Evolutionary conservation across 1,140 invertebrate genomes (phyloP).

Genomic region (Heterodera schachtii): DNA sequence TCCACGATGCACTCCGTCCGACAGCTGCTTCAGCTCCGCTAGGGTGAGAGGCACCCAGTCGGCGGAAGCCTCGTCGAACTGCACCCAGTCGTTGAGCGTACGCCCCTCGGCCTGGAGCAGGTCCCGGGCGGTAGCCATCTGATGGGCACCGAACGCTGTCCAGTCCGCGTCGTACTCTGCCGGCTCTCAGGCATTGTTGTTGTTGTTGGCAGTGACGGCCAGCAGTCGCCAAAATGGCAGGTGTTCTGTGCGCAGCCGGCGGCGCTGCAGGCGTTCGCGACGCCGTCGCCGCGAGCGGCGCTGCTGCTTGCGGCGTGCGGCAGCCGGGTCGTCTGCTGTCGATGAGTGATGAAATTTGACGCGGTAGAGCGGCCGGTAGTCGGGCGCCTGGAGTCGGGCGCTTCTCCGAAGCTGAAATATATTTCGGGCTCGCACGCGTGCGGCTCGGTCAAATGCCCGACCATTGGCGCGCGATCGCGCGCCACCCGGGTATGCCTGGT

Average conservation of each 20-base stretch:
- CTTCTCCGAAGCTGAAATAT: neutral
- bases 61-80: neutral
- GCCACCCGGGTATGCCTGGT: too few species aligned
- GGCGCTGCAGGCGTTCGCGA: neutral
- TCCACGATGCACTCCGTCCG: too few species aligned
- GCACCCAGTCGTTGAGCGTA: neutral
- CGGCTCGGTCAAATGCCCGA: too few species aligned
- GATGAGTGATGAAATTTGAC: neutral
- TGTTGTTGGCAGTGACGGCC: too few species aligned
- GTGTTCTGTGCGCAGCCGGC: neutral
- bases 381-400: neutral
- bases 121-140: neutral
- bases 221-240: too few species aligned
- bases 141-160: neutral
- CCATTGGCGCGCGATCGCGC: too few species aligned
- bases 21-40: neutral
- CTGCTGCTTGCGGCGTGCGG: neutral
- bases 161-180: too few species aligned
- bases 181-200: neutral
- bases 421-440: too few species aligned
- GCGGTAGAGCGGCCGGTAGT: neutral
- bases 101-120: neutral
- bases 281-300: too few species aligned
- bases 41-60: neutral
- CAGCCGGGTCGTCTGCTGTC: neutral